Evolutionary conservation across 2,888 invertebrate species (phyloP).

Genomic region (Cabera pusaria): DNA sequence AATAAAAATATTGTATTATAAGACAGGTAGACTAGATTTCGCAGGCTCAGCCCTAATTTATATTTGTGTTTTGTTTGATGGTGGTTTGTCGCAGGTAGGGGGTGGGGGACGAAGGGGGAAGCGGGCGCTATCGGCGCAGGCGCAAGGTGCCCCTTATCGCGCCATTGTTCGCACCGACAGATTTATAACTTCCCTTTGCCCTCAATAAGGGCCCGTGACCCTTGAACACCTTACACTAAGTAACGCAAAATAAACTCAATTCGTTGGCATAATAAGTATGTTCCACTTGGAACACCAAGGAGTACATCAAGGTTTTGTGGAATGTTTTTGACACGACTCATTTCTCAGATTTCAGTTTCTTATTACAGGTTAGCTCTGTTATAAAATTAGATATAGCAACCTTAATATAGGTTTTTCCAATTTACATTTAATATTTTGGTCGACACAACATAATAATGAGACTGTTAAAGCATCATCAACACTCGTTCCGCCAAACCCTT

Average conservation of each 20-base stretch:
- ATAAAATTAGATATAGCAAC: too few relatives aligned
- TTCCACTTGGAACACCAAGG: too few relatives aligned
- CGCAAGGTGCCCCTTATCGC: slow-evolving; percentile 79
- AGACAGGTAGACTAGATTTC: slow-evolving; percentile 1
- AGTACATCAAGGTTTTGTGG: too few relatives aligned
- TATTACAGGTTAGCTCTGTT: too few relatives aligned
- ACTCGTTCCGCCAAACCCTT: too few relatives aligned
- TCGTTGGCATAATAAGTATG: neutral
- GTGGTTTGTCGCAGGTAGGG: slow-evolving; percentile 18
- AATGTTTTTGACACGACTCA: too few relatives aligned
- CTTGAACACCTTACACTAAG: slow-evolving; percentile 51
- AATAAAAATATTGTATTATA: too few relatives aligned
- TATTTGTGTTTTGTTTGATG: slow-evolving; percentile 37
- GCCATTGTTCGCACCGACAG: slow-evolving; percentile 80
- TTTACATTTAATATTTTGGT: too few relatives aligned
- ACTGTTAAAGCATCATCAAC: too few relatives aligned
- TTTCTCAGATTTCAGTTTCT: too few relatives aligned
- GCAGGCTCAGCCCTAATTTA: slow-evolving; percentile 29
- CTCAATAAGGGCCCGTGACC: slow-evolving; percentile 82
- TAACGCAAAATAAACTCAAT: slow-evolving; percentile 19
- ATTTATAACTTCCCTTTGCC: slow-evolving; percentile 83
- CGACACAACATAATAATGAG: too few relatives aligned
- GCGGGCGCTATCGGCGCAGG: slow-evolving; percentile 53
- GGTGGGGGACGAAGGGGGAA: slow-evolving; percentile 14
- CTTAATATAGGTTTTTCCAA: too few relatives aligned